Evolutionary conservation across 1,140 invertebrate species (phyloP), one percentile per base, ranked within the genome.

Genomic region (Euschistus heros): DNA sequence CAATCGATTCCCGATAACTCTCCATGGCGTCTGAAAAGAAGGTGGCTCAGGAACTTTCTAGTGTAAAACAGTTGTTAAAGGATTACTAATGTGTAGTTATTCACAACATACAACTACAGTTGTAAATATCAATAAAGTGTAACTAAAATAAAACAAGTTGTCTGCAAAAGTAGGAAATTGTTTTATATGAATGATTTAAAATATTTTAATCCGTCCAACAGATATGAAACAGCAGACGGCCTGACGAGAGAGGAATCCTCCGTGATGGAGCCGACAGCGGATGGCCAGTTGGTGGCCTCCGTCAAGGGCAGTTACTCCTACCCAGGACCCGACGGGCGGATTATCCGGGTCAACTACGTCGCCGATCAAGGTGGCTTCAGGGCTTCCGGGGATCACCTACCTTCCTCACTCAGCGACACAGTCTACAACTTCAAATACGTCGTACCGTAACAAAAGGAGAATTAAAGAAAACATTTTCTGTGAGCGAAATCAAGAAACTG

Each of bases 311-410:
- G 80, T 0, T 89, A 81, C 67, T 86, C 86, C 57, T 92, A 91
- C 73, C 90, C 87, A 0, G 87, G 88, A 15, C 86, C 87, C 0
- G 88, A 91, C 70, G 89, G 89, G 62, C 85, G 84, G 50, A 80
- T 86, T 22, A 88, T 91, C 67, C 77, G 81, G 0, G 76, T 94
- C 0, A 84, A 81, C 64, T 94, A 92, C 73, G 80, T 83, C 3
- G 89, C 90, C 2, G 89, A 91, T 27, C 20, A 59, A n/a, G 24
- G 44, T 1, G 64, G 64, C 0, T 65, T 65, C 42, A 42, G 64
- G 47, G 47, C 64, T 1, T 44, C 42, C 14, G 59, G 59, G 13
- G 33, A 61, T n/a, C 59, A 61, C 17, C 30, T 61, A 0, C 59
- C 54, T 13, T 24, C 18, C 10, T 24, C 54, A 4, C 24, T 57